These are phyloP conservation scores for Bombus impatiens DNA, from an alignment of 1,140 invertebrate species.

Conservation along the genomic window DNA sequence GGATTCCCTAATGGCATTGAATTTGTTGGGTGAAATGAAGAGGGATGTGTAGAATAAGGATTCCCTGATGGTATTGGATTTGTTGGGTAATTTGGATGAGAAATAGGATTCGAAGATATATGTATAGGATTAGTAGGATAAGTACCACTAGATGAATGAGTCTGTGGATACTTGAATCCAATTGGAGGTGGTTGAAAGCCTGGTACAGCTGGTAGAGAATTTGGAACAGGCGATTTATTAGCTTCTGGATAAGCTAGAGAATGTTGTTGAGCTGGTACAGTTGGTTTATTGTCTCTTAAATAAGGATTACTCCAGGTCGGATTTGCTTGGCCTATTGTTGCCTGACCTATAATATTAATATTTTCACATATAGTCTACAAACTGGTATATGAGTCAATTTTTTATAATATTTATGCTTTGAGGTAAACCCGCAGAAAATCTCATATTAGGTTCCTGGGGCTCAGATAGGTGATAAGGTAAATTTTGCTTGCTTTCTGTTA, in stretches of 20 bases:
- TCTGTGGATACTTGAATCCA: constrained; percentile 53
- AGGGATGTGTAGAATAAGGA: constrained; percentile 49
- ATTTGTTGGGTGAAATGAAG: constrained; percentile 4
- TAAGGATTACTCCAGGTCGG: constrained; percentile 28
- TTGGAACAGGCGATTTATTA: background rate
- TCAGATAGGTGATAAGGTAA: constrained; percentile 35
- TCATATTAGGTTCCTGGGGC: background rate
- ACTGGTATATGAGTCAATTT: background rate
- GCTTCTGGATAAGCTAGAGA: background rate
- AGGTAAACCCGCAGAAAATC: background rate
- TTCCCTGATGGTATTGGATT: constrained; percentile 46
- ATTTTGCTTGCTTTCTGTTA: constrained; percentile 41
- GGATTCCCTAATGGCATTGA: constrained; percentile 57
- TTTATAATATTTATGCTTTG: background rate
- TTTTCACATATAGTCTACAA: background rate
- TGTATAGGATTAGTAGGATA: constrained; percentile 23
- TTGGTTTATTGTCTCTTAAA: background rate
- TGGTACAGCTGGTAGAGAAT: background rate
- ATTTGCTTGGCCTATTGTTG: background rate
- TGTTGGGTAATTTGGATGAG: constrained; percentile 46
- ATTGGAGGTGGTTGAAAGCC: constrained; percentile 15
- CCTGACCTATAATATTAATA: background rate
- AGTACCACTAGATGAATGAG: background rate
- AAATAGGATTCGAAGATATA: constrained; percentile 2
- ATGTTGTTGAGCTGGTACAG: constrained; percentile 3